phyloP scores from a whole-genome alignment of 2,113 vertebrate genomes.

The Lasiurus borealis region DNA sequence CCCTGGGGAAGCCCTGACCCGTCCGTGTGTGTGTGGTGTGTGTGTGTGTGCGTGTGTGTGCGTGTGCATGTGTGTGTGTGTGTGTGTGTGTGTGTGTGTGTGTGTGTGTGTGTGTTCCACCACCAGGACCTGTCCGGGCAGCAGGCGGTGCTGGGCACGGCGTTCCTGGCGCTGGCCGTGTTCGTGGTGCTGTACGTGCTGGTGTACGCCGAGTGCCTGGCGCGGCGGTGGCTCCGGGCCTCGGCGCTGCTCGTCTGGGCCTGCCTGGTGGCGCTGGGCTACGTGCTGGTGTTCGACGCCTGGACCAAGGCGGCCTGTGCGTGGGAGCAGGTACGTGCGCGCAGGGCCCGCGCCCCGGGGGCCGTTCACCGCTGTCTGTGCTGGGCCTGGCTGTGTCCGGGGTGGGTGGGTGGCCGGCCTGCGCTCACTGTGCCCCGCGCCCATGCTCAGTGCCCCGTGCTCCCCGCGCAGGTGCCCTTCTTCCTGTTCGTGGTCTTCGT shows the following conservation, averaged over 20 bases:
- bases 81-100: neutral
- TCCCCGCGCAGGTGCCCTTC: no score
- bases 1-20: neutral
- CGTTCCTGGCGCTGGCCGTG: constrained; percentile 89
- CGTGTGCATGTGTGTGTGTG: neutral
- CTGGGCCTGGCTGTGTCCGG: neutral
- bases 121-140: constrained; percentile 73
- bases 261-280: constrained; percentile 93
- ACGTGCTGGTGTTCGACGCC: constrained; percentile 89
- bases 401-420: fast-evolving
- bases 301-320: constrained; percentile 59
- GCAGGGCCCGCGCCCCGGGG: neutral
- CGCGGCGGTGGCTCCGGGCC: constrained; percentile 90
- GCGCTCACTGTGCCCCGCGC: fast-evolving
- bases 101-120: neutral
- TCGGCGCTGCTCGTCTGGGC: constrained; percentile 92
- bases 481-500: no score
- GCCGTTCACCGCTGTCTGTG: no score
- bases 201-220: constrained; percentile 91
- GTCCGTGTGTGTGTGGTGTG: neutral
- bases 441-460: constrained; percentile 88
- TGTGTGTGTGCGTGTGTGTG: no score
- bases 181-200: constrained; percentile 91
- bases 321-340: constrained; percentile 93
- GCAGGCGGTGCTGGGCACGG: constrained; percentile 88